Percentiles rank a stretch among this genome's conserved stretches.
Conservation (phyloP, 2,113 vertebrate species). For the Rhipidura dahli region DNA sequence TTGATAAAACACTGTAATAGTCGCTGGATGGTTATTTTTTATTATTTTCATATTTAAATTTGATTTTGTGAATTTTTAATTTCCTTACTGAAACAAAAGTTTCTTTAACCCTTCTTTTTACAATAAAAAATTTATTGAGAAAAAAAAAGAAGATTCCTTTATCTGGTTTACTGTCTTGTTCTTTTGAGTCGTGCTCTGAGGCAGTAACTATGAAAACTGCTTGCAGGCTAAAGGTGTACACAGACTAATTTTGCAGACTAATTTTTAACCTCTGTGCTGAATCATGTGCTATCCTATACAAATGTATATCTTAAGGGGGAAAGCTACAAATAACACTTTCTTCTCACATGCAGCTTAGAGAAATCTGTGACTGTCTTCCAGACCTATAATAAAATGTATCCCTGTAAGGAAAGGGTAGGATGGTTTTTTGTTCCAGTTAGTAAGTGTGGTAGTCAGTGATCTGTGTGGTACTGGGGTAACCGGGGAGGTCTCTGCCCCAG, state of each 20-base stretch:
- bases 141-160: not conserved
- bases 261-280: not conserved
- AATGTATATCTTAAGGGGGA: not conserved
- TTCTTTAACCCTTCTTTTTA: slow-evolving; percentile 19
- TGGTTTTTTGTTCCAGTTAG: not conserved
- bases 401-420: not conserved
- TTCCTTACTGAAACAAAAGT: not conserved
- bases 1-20: not conserved
- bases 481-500: too few species aligned
- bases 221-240: not conserved
- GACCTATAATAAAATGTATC: not conserved
- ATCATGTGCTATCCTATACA: not conserved
- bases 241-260: not conserved
- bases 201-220: not conserved
- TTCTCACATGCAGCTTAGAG: not conserved
- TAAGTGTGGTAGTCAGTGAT: too few species aligned
- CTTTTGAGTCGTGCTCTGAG: not conserved
- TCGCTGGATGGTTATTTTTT: slow-evolving; percentile 25
- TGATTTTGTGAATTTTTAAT: not conserved
- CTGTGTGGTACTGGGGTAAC: too few species aligned
- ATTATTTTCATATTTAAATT: slow-evolving; percentile 52
- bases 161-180: not conserved
- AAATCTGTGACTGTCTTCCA: not conserved
- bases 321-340: not conserved
- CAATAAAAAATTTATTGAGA: not conserved